Conservation (phyloP, 2,888 invertebrate species). For the Leptinotarsa haldemani region DNA sequence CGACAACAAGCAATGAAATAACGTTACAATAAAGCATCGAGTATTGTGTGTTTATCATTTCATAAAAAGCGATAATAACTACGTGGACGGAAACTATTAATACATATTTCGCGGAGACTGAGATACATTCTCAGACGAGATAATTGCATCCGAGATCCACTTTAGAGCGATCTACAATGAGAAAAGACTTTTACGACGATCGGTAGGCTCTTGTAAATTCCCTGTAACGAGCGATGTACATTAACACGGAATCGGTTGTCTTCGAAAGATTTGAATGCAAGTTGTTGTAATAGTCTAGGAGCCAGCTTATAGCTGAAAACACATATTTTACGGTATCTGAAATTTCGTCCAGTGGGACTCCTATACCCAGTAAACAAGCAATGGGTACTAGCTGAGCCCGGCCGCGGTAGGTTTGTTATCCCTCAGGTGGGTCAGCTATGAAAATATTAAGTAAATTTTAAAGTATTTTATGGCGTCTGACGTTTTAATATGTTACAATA, state of each 20-base stretch:
- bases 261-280: neutral
- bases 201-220: slow-evolving; percentile 12
- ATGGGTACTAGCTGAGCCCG: too few relatives aligned
- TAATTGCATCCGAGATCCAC: slow-evolving; percentile 37
- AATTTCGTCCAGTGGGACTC: too few relatives aligned
- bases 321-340: too few relatives aligned
- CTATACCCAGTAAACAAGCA: too few relatives aligned
- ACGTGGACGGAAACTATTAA: slow-evolving; percentile 25
- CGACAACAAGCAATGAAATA: neutral
- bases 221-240: slow-evolving; percentile 10
- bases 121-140: slow-evolving; percentile 46
- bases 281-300: too few relatives aligned
- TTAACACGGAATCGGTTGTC: neutral
- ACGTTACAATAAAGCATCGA: slow-evolving; percentile 7
- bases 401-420: too few relatives aligned
- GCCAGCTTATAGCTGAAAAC: too few relatives aligned
- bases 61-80: slow-evolving; percentile 16
- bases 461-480: too few relatives aligned
- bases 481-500: too few relatives aligned
- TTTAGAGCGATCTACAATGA: slow-evolving; percentile 10
- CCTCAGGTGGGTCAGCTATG: too few relatives aligned
- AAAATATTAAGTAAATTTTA: too few relatives aligned
- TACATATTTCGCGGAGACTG: slow-evolving; percentile 39
- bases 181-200: slow-evolving; percentile 5
- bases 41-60: slow-evolving; percentile 15